Evolutionary conservation across 2,888 invertebrate genomes (phyloP), one percentile per base, ranked within the genome.

Genomic region (Tortrix viridana): DNA sequence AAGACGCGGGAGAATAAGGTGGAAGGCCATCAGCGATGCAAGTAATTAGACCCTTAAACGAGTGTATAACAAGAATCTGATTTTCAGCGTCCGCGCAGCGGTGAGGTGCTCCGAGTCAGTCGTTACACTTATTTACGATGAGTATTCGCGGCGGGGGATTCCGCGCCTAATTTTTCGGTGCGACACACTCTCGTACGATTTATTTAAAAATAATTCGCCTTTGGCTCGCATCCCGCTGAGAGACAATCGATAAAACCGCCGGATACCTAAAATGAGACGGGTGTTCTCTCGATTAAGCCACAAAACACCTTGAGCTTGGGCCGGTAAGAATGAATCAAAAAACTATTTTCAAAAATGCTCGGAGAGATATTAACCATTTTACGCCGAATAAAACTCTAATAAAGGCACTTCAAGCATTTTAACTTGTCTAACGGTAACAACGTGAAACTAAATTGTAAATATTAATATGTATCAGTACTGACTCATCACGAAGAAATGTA

Each of bases 31-130:
- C 85, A 81, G 75, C 79, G 83, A 82, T 84, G 83, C 87, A 86
- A 85, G 85, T 89, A 90, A 91, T 91, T 90, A 89, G 90, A 91
- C 85, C 82, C 85, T 84, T 88, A 89, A 89, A 88, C 85, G 88
- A 89, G 86, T 89, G 89, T 89, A 88, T 87, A 86, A 86, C 85
- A 88, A 89, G 87, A 85, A 86, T 86, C 80, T 85, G 83, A 84
- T 84, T 86, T 85, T 80, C 82, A 85, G 79, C 81, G 76, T 81
- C 76, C 77, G 74, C 78, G 74, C 79, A 81, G 75, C 79, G 77
- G 77, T 74, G 76, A 64, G 72, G 71, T 72, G 80, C 71, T 77
- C 77, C 74, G 71, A 75, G 74, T 75, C 79, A 74, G 72, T 79
- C 80, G 83, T 82, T 86, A 89, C 88, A 86, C 81, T 85, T 89